Conservation (phyloP, 2,888 invertebrate species). For the Pandemis corylana region DNA sequence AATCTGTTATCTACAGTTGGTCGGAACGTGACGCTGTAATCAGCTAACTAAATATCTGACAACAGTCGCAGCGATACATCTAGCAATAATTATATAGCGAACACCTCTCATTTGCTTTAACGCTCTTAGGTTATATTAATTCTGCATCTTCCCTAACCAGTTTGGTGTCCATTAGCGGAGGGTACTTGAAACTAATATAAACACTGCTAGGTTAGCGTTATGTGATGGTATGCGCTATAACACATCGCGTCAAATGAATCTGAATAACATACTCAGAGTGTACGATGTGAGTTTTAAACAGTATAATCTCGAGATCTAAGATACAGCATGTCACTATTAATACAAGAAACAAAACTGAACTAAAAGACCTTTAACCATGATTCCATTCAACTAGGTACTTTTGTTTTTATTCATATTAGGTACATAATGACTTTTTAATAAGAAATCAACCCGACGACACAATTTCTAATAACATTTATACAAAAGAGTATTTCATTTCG, state of each 20-base stretch:
- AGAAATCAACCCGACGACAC: conserved; percentile 11
- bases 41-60: conserved; percentile 38
- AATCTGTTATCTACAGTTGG: conserved; percentile 34
- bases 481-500: conserved; percentile 40
- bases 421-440: neutral
- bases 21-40: conserved; percentile 37
- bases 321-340: neutral
- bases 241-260: neutral
- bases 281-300: neutral
- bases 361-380: neutral
- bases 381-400: neutral
- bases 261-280: neutral
- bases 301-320: neutral
- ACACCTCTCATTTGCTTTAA: neutral
- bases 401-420: neutral
- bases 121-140: conserved; percentile 14
- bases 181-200: conserved; percentile 15
- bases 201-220: conserved; percentile 1
- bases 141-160: neutral
- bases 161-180: conserved; percentile 3
- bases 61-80: conserved; percentile 9
- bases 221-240: neutral
- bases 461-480: conserved; percentile 12
- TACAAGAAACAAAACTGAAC: neutral
- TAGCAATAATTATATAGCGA: conserved; percentile 20